phyloP scores from a whole-genome alignment of 2,888 invertebrate genomes.

The Dynastes grantii region DNA sequence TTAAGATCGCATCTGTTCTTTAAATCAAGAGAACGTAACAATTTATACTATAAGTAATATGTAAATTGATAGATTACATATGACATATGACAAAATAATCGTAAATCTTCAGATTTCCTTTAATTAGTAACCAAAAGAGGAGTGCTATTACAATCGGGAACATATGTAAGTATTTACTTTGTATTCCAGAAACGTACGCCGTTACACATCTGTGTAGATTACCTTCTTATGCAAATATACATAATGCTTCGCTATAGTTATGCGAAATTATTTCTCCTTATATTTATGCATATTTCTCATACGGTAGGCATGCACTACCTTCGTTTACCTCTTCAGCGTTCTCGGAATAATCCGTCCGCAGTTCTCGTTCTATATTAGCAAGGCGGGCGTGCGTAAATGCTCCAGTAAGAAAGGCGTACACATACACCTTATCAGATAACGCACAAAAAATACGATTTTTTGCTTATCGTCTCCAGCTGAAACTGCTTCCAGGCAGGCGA shows the following conservation, averaged over 20 bases:
- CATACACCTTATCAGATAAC: constrained; percentile 40
- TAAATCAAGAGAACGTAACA: too few species aligned
- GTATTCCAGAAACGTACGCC: too few species aligned
- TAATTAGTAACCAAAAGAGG: too few species aligned
- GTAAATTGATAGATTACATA: too few species aligned
- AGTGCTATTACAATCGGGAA: too few species aligned
- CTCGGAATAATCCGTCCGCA: constrained; percentile 8
- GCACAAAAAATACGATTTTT: constrained; percentile 46
- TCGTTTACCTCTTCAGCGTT: constrained; percentile 25
- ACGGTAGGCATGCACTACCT: constrained; percentile 4
- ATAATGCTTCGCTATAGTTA: neutral
- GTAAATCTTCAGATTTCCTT: too few species aligned
- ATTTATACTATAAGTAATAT: too few species aligned
- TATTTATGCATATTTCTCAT: constrained; percentile 22
- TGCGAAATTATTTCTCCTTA: constrained; percentile 15
- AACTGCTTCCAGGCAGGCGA: constrained; percentile 41
- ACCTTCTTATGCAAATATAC: too few species aligned
- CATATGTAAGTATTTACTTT: too few species aligned
- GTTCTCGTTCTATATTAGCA: neutral
- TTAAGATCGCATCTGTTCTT: too few species aligned
- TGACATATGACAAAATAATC: too few species aligned
- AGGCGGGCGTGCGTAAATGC: constrained; percentile 24
- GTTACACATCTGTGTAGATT: too few species aligned
- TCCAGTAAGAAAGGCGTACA: constrained; percentile 29
- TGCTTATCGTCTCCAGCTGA: constrained; percentile 34